Conservation (phyloP, 2,113 vertebrate genomes). For the Saccopteryx leptura region DNA sequence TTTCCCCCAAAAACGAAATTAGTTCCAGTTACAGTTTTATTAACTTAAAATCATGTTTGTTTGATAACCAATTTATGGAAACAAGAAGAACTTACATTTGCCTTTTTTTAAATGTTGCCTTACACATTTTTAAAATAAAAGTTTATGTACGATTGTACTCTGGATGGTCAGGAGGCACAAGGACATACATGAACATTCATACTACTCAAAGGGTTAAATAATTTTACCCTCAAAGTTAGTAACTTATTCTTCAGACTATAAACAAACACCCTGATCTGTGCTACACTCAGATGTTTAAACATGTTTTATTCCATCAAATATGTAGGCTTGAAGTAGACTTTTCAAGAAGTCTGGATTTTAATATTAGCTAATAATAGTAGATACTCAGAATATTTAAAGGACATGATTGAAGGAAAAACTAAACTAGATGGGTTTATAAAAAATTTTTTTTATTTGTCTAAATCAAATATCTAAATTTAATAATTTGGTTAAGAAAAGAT, state of each 20-base stretch:
- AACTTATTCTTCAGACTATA: background rate
- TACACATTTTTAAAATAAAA: too few species aligned
- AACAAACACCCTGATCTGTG: background rate
- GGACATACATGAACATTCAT: too few species aligned
- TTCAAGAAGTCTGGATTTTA: constrained; percentile 42
- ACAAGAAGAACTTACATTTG: too few species aligned
- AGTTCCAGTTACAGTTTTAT: too few species aligned
- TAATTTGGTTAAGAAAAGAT: constrained; percentile 29
- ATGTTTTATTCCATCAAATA: background rate
- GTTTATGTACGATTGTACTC: too few species aligned
- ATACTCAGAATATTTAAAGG: background rate
- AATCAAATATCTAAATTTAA: background rate
- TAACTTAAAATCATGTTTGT: too few species aligned
- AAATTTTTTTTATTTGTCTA: background rate
- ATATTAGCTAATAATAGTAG: background rate
- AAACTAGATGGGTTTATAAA: background rate
- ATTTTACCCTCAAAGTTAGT: background rate
- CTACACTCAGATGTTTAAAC: background rate
- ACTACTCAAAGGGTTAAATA: background rate
- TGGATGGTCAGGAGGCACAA: too few species aligned
- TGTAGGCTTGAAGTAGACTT: background rate
- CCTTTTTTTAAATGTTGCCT: too few species aligned
- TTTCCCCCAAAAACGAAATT: too few species aligned
- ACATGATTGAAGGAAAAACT: background rate
- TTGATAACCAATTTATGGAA: too few species aligned